Conservation (phyloP, 2,113 vertebrate species). For the Nothocercus julius region DNA sequence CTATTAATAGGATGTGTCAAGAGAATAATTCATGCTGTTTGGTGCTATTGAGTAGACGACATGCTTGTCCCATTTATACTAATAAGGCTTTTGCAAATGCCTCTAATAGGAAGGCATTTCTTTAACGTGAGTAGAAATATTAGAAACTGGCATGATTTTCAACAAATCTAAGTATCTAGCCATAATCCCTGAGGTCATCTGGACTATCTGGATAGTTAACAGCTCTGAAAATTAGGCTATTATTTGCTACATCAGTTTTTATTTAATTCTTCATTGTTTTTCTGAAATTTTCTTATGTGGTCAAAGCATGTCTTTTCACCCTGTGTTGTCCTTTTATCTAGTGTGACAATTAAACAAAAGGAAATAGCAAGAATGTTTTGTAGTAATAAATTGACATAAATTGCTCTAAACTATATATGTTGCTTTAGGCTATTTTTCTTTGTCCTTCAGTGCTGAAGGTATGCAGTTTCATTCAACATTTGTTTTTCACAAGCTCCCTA, state of each 20-base stretch:
- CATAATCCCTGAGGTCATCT: not conserved
- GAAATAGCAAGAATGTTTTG: not conserved
- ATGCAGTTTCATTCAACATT: not conserved
- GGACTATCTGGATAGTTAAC: not conserved
- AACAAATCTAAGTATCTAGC: not conserved
- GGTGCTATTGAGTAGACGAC: not conserved
- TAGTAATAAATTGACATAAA: not conserved
- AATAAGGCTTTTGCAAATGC: not conserved
- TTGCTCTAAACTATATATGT: not conserved
- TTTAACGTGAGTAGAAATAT: not conserved
- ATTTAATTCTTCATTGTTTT: not conserved
- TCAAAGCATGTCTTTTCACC: not conserved
- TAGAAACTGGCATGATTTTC: not conserved
- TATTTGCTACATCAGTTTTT: not conserved
- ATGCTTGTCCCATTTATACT: not conserved
- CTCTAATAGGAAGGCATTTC: not conserved
- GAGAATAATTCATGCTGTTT: not conserved
- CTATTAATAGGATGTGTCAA: not conserved
- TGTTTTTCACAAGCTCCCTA: not conserved
- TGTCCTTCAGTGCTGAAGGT: not conserved
- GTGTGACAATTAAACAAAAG: not conserved
- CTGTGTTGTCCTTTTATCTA: not conserved
- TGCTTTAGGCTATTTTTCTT: not conserved
- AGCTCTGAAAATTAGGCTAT: not conserved
- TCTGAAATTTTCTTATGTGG: not conserved